phyloP scores from a whole-genome alignment of 1,140 invertebrate genomes.

The Bombus superbus region DNA sequence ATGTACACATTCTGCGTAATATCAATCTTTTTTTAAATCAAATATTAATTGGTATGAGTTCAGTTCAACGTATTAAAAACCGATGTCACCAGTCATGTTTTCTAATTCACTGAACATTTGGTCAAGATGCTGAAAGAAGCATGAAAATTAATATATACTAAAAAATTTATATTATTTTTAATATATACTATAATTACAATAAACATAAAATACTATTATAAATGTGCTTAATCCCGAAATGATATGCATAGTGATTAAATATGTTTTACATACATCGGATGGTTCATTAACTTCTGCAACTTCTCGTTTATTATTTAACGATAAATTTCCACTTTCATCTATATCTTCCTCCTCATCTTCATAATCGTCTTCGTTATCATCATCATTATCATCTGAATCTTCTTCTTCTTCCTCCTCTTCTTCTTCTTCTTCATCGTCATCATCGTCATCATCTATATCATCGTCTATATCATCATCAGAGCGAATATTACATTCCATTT shows the following conservation, averaged over 20 bases:
- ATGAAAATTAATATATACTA: constrained; percentile 15
- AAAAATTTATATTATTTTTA: constrained; percentile 7
- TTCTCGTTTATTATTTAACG: constrained; percentile 28
- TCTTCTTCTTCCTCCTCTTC: constrained; percentile 72
- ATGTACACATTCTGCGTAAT: constrained; percentile 63
- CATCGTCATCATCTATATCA: constrained; percentile 58
- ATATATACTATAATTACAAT: background rate
- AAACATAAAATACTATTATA: background rate
- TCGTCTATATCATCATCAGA: constrained; percentile 76
- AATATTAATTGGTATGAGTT: constrained; percentile 25
- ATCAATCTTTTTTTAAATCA: background rate
- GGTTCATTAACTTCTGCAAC: constrained; percentile 49
- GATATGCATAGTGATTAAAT: constrained; percentile 20
- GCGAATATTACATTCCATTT: constrained; percentile 68
- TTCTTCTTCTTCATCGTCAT: constrained; percentile 71
- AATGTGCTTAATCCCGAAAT: background rate
- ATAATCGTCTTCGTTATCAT: constrained; percentile 68
- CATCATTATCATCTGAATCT: constrained; percentile 71
- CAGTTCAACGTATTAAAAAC: constrained; percentile 55
- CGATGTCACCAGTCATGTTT: constrained; percentile 76
- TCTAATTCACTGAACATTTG: constrained; percentile 79
- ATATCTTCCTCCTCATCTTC: constrained; percentile 61
- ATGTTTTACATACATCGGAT: constrained; percentile 68
- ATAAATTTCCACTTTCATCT: constrained; percentile 37
- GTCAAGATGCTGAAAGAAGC: constrained; percentile 77